phyloP scores from a whole-genome alignment of 2,113 vertebrate species.

The Myodes glareolus region DNA sequence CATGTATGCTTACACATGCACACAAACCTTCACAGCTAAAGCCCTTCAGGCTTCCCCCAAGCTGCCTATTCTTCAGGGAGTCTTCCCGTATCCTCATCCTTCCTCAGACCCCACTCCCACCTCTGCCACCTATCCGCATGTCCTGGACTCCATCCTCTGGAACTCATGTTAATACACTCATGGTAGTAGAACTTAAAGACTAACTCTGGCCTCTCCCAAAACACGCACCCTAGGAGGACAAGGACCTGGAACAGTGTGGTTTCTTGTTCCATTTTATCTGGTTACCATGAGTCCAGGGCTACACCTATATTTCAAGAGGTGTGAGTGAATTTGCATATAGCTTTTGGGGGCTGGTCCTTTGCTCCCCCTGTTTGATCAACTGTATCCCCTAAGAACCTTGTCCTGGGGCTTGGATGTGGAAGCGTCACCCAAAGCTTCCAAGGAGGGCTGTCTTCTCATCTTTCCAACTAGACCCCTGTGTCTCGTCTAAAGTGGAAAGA shows the following conservation, averaged over 20 bases:
- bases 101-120: accelerated
- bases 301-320: neutral
- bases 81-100: neutral
- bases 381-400: accelerated
- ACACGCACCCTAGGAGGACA: no score
- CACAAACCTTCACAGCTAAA: neutral
- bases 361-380: no score
- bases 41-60: neutral
- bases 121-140: neutral
- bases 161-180: neutral
- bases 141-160: neutral
- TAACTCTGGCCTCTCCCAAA: accelerated
- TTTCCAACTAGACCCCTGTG: no score
- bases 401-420: neutral
- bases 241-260: neutral
- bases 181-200: neutral
- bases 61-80: neutral
- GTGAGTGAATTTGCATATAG: neutral
- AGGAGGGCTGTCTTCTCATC: neutral
- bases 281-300: neutral
- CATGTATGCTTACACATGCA: neutral
- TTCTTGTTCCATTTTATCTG: neutral
- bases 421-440: neutral
- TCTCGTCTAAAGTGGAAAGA: neutral
- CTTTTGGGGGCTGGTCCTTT: neutral